Conservation (phyloP, 2,113 vertebrate genomes). For the Gadus macrocephalus region DNA sequence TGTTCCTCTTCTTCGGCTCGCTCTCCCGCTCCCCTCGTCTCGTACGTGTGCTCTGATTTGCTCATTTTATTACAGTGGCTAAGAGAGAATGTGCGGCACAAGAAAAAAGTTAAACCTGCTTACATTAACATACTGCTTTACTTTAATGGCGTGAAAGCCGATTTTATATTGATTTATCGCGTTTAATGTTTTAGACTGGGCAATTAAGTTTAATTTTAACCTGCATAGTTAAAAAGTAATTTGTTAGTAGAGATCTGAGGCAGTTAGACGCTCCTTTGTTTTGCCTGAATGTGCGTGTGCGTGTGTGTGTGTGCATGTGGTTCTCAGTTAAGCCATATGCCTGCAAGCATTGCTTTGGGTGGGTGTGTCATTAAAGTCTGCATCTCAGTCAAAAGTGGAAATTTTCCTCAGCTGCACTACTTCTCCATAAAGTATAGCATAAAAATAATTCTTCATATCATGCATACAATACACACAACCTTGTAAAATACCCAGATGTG, state of each 20-base stretch:
- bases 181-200: too few species aligned
- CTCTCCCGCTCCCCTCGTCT: conserved; percentile 23
- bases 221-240: conserved; percentile 20
- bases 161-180: conserved; percentile 45
- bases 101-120: conserved; percentile 55
- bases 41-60: conserved; percentile 25
- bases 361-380: too few species aligned
- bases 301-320: too few species aligned
- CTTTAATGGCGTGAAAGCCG: conserved; percentile 43
- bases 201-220: conserved; percentile 46
- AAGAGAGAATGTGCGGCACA: conserved; percentile 22
- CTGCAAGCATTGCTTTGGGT: too few species aligned
- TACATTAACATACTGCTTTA: conserved; percentile 35
- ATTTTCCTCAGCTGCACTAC: too few species aligned
- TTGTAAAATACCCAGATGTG: too few species aligned
- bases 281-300: too few species aligned
- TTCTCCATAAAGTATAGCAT: too few species aligned
- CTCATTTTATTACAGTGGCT: conserved; percentile 36
- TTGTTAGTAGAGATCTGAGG: conserved; percentile 18
- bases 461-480: too few species aligned
- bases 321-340: too few species aligned
- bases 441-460: too few species aligned
- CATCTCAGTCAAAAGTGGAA: too few species aligned
- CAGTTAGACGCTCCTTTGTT: background rate
- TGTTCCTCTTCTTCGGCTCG: conserved; percentile 39